A percentile compares a stretch with the other conserved stretches of the same genome.
Evolutionary conservation across 2,113 vertebrate genomes (phyloP).

Genomic region (Choloepus hoffmanni): DNA sequence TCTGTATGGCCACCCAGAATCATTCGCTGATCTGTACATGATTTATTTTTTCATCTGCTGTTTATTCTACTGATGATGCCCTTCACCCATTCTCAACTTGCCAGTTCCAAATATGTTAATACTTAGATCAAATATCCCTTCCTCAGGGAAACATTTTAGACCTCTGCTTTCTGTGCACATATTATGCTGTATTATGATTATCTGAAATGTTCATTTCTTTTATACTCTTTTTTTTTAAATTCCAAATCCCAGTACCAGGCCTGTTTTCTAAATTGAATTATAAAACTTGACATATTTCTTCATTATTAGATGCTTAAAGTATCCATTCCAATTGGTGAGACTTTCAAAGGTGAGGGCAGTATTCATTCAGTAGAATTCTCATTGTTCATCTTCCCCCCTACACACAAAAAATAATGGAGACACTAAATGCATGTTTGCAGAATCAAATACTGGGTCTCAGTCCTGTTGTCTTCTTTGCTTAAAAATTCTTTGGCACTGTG

Average conservation of each 20-base stretch:
- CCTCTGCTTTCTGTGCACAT: background rate
- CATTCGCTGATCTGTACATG: rapidly evolving
- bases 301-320: background rate
- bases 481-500: background rate
- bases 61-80: rapidly evolving
- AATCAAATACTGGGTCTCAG: background rate
- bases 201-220: background rate
- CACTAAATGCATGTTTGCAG: background rate
- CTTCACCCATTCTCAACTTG: background rate
- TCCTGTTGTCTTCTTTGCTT: background rate
- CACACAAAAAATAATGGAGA: background rate
- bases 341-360: background rate
- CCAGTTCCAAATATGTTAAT: background rate
- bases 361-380: background rate
- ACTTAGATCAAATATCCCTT: background rate
- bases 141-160: background rate
- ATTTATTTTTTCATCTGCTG: background rate
- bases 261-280: background rate
- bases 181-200: background rate
- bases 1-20: too few relatives aligned
- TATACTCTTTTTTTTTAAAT: background rate
- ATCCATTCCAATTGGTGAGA: background rate
- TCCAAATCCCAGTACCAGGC: background rate
- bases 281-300: background rate
- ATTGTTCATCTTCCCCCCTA: background rate